Percentiles rank a stretch among this genome's conserved stretches.
Evolutionary conservation across 23 tunicate species (phyloP).

Genomic region (Ciona savignyi): DNA sequence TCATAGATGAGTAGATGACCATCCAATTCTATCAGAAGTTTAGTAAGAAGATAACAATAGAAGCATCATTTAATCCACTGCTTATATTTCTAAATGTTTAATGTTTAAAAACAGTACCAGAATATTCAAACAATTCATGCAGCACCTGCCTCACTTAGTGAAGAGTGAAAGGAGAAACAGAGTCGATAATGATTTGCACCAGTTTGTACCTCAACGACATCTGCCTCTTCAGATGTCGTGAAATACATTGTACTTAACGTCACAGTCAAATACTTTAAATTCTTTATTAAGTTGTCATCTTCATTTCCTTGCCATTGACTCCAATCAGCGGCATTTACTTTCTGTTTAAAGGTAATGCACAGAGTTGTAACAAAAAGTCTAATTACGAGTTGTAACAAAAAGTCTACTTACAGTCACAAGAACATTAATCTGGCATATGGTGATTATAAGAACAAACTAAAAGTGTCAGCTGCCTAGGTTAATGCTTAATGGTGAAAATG

Average conservation of each 20-base stretch:
- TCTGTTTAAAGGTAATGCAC: too few relatives aligned
- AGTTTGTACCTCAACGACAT: slow-evolving; percentile 25
- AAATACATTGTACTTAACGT: slow-evolving; percentile 70
- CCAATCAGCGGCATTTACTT: too few relatives aligned
- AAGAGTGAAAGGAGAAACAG: slow-evolving; percentile 83
- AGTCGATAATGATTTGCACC: slow-evolving; percentile 29
- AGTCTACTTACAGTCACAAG: too few relatives aligned
- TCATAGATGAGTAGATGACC: background rate
- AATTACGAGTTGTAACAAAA: too few relatives aligned
- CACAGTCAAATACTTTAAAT: slow-evolving; percentile 14
- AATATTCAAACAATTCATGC: too few relatives aligned
- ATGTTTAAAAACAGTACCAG: background rate
- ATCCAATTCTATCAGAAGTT: background rate
- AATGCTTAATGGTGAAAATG: too few relatives aligned
- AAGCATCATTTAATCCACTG: background rate
- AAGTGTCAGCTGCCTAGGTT: too few relatives aligned
- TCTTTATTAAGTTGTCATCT: background rate
- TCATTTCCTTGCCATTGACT: slow-evolving; percentile 21
- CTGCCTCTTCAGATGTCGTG: slow-evolving; percentile 39
- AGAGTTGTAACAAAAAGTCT: too few relatives aligned
- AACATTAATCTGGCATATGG: too few relatives aligned
- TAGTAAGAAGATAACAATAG: background rate
- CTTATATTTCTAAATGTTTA: background rate
- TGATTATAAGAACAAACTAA: too few relatives aligned
- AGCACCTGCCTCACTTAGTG: slow-evolving; percentile 48